Percentiles rank a stretch among this genome's conserved stretches.
These are phyloP conservation scores for Heliconius aoede DNA, from an alignment of 2,888 invertebrate species.

Conservation along the genomic window DNA sequence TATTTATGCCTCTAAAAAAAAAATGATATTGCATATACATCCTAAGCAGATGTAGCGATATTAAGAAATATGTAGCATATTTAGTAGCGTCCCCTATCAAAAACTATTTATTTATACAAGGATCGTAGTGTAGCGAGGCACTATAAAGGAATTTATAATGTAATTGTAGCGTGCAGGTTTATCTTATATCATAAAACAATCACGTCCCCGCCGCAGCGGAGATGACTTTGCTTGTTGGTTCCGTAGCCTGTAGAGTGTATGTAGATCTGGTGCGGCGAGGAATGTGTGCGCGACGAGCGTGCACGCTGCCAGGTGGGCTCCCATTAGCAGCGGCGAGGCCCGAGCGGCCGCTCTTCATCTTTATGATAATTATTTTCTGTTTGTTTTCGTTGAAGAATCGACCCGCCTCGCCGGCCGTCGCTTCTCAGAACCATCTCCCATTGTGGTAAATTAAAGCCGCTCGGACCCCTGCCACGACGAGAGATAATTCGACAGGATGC, in stretches of 20 bases:
- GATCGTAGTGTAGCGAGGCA: neutral
- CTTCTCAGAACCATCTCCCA: constrained; percentile 82
- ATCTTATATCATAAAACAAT: constrained; percentile 52
- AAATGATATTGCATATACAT: too few species aligned
- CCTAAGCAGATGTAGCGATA: neutral
- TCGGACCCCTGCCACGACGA: constrained; percentile 82
- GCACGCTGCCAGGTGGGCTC: constrained; percentile 77
- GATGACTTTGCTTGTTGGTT: constrained; percentile 54
- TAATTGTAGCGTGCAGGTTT: constrained; percentile 29
- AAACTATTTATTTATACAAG: neutral
- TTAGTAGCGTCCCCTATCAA: neutral
- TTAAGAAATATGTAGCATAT: neutral
- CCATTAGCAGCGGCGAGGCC: constrained; percentile 80
- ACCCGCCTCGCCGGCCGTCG: constrained; percentile 78
- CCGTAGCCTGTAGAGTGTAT: constrained; percentile 30
- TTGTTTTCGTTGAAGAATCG: constrained; percentile 83
- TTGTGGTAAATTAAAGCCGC: constrained; percentile 84
- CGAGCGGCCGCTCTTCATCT: constrained; percentile 83
- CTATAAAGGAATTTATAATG: constrained; percentile 18
- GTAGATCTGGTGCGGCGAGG: constrained; percentile 49
- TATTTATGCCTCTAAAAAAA: neutral
- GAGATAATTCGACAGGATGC: constrained; percentile 84
- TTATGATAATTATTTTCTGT: constrained; percentile 84
- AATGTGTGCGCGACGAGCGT: constrained; percentile 48
- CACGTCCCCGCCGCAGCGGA: constrained; percentile 45